Percentiles rank a stretch among this genome's conserved stretches.
Evolutionary conservation across 2,113 vertebrate genomes (phyloP).

Genomic region (Kryptolebias marmoratus): DNA sequence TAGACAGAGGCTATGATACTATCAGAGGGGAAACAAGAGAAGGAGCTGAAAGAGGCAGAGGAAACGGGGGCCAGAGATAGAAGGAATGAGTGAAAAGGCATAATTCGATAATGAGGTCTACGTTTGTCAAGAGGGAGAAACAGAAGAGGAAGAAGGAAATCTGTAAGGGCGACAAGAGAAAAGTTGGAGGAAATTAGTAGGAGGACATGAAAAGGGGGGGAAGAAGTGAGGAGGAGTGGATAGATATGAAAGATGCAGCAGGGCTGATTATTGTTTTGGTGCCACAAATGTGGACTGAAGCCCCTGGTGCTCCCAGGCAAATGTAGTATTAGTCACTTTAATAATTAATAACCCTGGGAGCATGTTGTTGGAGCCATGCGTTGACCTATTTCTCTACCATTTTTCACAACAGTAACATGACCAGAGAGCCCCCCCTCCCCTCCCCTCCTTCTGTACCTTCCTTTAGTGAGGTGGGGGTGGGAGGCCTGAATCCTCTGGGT

Average conservation of each 20-base stretch:
- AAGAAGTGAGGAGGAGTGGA: constrained; percentile 28
- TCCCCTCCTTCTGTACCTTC: constrained; percentile 32
- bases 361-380: constrained; percentile 71
- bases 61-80: constrained; percentile 32
- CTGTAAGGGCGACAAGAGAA: constrained; percentile 63
- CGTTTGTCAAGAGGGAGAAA: constrained; percentile 49
- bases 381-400: constrained; percentile 80
- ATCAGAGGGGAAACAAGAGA: constrained; percentile 45
- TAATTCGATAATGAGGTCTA: constrained; percentile 64
- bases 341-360: constrained; percentile 84
- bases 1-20: constrained; percentile 48
- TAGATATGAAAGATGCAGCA: constrained; percentile 58
- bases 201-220: constrained; percentile 16
- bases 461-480: constrained; percentile 52
- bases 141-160: constrained; percentile 52
- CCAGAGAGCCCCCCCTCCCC: constrained; percentile 38
- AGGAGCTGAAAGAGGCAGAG: constrained; percentile 39
- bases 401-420: constrained; percentile 66
- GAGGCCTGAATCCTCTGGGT: constrained; percentile 65
- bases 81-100: constrained; percentile 57
- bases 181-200: constrained; percentile 53
- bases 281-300: constrained; percentile 72
- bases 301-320: constrained; percentile 74
- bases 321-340: constrained; percentile 84
- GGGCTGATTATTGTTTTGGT: constrained; percentile 71